Base-by-base conservation (phyloP, 1,140 invertebrate species). In the Cotesia vestalis region DNA sequence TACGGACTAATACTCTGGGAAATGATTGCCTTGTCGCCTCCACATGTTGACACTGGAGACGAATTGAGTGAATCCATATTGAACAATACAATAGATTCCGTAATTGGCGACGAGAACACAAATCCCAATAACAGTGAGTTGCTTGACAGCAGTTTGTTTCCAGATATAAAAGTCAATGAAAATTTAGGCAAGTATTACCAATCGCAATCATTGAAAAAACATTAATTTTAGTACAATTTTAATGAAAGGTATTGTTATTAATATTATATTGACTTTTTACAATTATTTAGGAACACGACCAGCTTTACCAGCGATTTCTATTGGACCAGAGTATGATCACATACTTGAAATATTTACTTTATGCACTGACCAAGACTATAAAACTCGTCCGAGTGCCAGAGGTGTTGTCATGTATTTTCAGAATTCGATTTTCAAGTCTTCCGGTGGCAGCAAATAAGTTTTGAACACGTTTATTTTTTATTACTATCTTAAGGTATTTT, bases 1-100 rank as follows among this genome's bases (percentile, higher is more conserved):
- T 92, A 91, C 77, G 94, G 94, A 5, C 85, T 95, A 14, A 89
- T 92, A 1, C 78, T 95, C 11, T 95, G 92, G 90, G 94, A 95
- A 88, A 95, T 95, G 89, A 86, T 95, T 79, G 87, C 94, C 0
- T 82, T 95, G 8, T 85, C 88, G 64, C 83, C 90, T 6, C 92
- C 94, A n/a, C 91, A 93, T 82, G 76, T 84, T 1, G 81, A 88
- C 63, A 64, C 75, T 5, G 77, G 83, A 27, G 82, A 87, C 27
- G 67, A 46, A 4, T 67, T 71, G 3, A 38, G 82, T n/a, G 82
- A 86, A 34, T 77, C 73, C 20, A 74, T 78, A 85, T 67, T 73
- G 80, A 71, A 80, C 38, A 46, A 77, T 78, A 40, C 73, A 69
- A 1, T 68, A 73, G 14, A 51, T 63, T 9, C 51, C 9, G 17